These are phyloP conservation scores for Gymnopithys bicolor DNA, from an alignment of 2,797 vertebrate genomes.

Conservation along the genomic window DNA sequence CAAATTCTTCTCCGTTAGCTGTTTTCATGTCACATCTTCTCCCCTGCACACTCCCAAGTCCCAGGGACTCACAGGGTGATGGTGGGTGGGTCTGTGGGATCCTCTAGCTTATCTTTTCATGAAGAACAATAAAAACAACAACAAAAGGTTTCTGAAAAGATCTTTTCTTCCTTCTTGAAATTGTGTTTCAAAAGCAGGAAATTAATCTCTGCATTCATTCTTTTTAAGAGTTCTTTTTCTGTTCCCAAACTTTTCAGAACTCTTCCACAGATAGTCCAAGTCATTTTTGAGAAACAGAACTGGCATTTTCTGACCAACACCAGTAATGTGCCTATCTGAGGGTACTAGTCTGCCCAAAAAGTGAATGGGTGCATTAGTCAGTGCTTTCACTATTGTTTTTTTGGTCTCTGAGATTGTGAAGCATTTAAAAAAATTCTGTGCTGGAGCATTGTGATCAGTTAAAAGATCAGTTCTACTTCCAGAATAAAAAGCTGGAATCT, in stretches of 20 bases:
- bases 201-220: not conserved
- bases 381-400: not conserved
- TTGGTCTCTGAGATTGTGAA: not conserved
- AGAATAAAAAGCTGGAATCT: not conserved
- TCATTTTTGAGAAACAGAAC: not conserved
- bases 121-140: not conserved
- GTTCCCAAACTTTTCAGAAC: not conserved
- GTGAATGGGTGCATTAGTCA: not conserved
- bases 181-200: not conserved
- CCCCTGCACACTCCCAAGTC: rapidly evolving
- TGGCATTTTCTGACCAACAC: not conserved
- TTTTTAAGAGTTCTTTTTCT: not conserved
- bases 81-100: not conserved
- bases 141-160: not conserved
- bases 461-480: not conserved
- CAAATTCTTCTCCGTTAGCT: not conserved
- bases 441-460: not conserved
- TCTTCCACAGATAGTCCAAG: not conserved
- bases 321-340: not conserved
- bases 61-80: not conserved
- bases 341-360: not conserved
- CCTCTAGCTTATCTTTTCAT: not conserved
- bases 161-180: not conserved
- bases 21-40: not conserved
- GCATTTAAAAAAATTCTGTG: not conserved